phyloP scores from a whole-genome alignment of 2,888 invertebrate genomes.

The Orchesella flavescens region DNA sequence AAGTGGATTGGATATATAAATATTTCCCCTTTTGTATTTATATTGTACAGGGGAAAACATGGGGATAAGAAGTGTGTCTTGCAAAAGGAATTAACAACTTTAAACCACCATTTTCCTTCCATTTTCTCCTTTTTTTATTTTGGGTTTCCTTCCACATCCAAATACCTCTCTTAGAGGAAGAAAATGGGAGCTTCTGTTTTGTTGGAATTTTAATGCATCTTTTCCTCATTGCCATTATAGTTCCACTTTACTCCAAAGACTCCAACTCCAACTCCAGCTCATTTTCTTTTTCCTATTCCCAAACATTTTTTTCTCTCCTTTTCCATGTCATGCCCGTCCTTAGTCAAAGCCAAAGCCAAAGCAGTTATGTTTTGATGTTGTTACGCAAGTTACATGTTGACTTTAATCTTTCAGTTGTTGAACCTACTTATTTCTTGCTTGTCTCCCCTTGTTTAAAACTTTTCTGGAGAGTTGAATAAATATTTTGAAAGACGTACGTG shows the following conservation, averaged over 20 bases:
- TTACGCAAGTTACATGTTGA: too few species aligned
- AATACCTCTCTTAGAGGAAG: too few species aligned
- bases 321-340: not conserved
- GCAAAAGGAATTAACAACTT: slow-evolving; percentile 49
- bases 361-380: too few species aligned
- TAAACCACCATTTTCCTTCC: slow-evolving; percentile 38
- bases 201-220: slow-evolving; percentile 50
- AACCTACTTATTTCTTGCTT: not conserved
- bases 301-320: not conserved
- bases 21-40: not conserved
- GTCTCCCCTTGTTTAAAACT: slow-evolving; percentile 24
- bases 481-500: slow-evolving; percentile 34
- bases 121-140: slow-evolving; percentile 23
- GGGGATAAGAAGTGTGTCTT: not conserved
- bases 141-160: slow-evolving; percentile 12
- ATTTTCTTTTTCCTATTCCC: not conserved
- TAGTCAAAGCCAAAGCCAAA: too few species aligned
- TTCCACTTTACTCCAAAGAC: not conserved
- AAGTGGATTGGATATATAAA: not conserved
- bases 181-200: not conserved
- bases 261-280: not conserved
- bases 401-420: too few species aligned
- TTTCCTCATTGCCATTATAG: slow-evolving; percentile 3
- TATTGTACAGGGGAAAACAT: not conserved
- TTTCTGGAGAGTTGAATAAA: slow-evolving; percentile 32